A percentile compares a stretch with the other conserved stretches of the same genome.
phyloP scores from a whole-genome alignment of 1,140 invertebrate genomes.

The Orchesella cincta region DNA sequence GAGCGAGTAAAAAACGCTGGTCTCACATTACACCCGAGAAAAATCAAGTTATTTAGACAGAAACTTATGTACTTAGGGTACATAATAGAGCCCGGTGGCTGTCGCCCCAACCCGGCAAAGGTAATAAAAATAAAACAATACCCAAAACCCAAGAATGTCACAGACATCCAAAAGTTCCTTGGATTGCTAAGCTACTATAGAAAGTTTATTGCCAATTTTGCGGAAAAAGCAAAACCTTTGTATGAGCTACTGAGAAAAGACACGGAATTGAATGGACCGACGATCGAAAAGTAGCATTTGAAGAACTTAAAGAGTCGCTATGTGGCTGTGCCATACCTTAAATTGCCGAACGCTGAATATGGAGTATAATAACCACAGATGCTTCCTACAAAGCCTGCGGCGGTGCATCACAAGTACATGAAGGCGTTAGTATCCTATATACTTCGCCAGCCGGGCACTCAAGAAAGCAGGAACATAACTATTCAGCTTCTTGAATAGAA shows the following conservation, averaged over 20 bases:
- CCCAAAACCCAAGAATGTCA: conserved; percentile 52
- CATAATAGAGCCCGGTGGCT: conserved; percentile 51
- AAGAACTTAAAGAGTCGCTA: conserved; percentile 42
- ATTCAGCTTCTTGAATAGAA: conserved; percentile 59
- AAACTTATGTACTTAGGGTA: conserved; percentile 52
- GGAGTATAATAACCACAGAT: conserved; percentile 52
- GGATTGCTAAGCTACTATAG: conserved; percentile 57
- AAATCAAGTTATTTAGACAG: conserved; percentile 23
- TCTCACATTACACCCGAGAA: conserved; percentile 34
- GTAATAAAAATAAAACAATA: conserved; percentile 49
- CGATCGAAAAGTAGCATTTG: conserved; percentile 47
- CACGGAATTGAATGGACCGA: conserved; percentile 28
- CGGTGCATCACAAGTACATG: conserved; percentile 51
- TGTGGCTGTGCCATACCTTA: conserved; percentile 40
- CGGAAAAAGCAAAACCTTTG: conserved; percentile 47
- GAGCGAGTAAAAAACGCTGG: conserved; percentile 1
- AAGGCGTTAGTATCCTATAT: conserved; percentile 52
- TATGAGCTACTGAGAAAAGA: conserved; percentile 53
- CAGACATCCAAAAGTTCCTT: conserved; percentile 56
- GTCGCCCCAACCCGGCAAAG: conserved; percentile 52
- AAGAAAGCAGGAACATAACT: conserved; percentile 57
- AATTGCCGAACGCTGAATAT: conserved; percentile 51
- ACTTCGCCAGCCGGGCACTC: conserved; percentile 57
- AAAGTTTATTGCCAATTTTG: conserved; percentile 53
- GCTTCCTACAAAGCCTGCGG: conserved; percentile 51